Conservation (phyloP, 2,113 vertebrate species). For the Pholis gunnellus region DNA sequence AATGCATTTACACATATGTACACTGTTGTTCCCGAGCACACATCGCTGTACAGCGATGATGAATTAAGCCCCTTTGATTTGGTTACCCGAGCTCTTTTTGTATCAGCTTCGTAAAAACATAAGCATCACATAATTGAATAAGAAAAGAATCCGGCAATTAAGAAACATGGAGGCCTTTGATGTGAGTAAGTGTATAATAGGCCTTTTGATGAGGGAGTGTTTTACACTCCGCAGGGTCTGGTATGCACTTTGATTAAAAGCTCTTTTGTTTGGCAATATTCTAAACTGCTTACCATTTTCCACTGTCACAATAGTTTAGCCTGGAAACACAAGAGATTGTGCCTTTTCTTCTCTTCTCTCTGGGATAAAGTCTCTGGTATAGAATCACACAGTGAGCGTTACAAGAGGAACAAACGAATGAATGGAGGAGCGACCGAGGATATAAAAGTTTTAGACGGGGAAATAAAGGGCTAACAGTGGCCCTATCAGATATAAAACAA, state of each 20-base stretch:
- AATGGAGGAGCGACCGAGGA: not conserved
- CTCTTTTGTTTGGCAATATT: constrained; percentile 78
- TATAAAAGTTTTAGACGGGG: not conserved
- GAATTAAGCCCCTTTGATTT: constrained; percentile 75
- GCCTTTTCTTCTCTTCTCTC: constrained; percentile 43
- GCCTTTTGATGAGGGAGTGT: constrained; percentile 77
- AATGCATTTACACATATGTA: constrained; percentile 63
- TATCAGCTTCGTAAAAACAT: constrained; percentile 73
- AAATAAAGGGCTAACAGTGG: not conserved
- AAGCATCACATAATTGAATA: constrained; percentile 76
- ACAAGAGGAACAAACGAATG: not conserved
- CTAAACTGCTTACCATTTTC: constrained; percentile 77
- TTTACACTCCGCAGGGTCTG: constrained; percentile 74
- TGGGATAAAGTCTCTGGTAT: constrained; percentile 22
- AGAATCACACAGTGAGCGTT: constrained; percentile 13
- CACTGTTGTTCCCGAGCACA: constrained; percentile 57
- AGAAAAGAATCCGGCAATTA: constrained; percentile 80
- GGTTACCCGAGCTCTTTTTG: constrained; percentile 61
- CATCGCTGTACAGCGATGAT: constrained; percentile 62
- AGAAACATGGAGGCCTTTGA: constrained; percentile 77
- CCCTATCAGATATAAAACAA: constrained; percentile 1
- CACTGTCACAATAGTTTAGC: constrained; percentile 74
- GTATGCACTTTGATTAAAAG: constrained; percentile 79
- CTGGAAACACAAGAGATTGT: constrained; percentile 50
- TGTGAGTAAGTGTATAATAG: constrained; percentile 78